Evolutionary conservation across 2,797 vertebrate genomes (phyloP), one percentile per base, ranked within the genome.

Genomic region (Halcyon leucocephala): DNA sequence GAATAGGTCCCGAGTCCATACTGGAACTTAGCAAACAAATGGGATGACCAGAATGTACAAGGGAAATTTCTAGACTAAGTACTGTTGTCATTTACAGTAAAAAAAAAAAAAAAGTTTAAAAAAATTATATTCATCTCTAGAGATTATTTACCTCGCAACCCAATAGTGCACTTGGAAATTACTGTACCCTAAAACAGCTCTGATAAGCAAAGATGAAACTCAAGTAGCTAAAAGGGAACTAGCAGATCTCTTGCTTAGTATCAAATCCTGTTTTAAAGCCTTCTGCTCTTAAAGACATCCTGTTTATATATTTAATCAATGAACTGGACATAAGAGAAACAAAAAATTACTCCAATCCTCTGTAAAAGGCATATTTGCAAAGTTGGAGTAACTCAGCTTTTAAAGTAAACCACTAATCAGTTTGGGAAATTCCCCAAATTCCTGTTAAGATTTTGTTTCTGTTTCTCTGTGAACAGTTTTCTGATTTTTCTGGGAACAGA

Each of bases 261-360:
- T 98, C 97, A 97, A 98, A 98, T 98, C 97, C 98, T 97, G 97
- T 98, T 98, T 97, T 98, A 97, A 94, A 87, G 73, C 93, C 93
- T 97, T 97, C 97, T 93, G 96, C 97, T 97, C 96, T 97, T 97
- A 98, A 96, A 98, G 97, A 92, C 93, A 97, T 97, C 97, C 97
- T 97, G 94, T 97, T 97, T 97, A 96, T 97, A 97, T 93, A 95
- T 89, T 96, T 96, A 95, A 86, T 95, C 90, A 96, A 86, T 95
- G 61, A 95, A 89, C 89, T 92, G 91, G 86, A 93, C 82, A 79
- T 57, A 89, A 67, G 49, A 94, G 91, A 93, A 90, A 39, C 49
- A 92, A 82, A 90, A 92, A 42, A 44, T 88, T 44, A 52, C 62
- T 81, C 29, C n/a, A 79, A 21, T 77, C 57, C 72, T 82, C 62